Evolutionary conservation across 2,797 vertebrate species (phyloP).

Genomic region (Sebastes trivittatus): DNA sequence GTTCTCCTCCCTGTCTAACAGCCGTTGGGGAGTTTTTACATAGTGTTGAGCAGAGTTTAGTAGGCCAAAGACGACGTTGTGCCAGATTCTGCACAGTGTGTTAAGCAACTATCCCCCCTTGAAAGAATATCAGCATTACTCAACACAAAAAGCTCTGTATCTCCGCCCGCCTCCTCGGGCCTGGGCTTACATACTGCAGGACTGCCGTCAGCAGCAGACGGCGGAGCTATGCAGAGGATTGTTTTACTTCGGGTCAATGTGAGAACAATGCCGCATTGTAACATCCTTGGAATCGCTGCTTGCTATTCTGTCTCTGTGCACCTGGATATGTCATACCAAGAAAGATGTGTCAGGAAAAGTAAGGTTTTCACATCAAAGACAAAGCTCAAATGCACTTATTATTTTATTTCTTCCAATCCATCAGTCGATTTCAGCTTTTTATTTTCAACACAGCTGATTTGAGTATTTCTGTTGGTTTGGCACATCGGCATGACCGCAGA

Average conservation of each 20-base stretch:
- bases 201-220: constrained; percentile 54
- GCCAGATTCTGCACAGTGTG: constrained; percentile 67
- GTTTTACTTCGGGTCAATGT: constrained; percentile 58
- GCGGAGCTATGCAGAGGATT: constrained; percentile 43
- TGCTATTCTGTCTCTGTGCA: constrained; percentile 26
- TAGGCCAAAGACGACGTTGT: constrained; percentile 74
- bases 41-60: constrained; percentile 78
- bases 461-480: constrained; percentile 41
- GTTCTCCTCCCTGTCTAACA: constrained; percentile 43
- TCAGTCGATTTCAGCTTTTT: not conserved
- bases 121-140: constrained; percentile 72
- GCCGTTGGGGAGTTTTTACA: constrained; percentile 72
- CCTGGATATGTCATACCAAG: constrained; percentile 30
- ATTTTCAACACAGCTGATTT: constrained; percentile 13
- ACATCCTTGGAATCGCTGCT: constrained; percentile 26
- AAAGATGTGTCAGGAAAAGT: constrained; percentile 7
- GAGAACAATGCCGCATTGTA: constrained; percentile 71
- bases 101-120: constrained; percentile 70
- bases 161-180: constrained; percentile 49
- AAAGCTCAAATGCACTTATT: not conserved
- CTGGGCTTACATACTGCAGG: constrained; percentile 48
- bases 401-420: not conserved
- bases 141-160: constrained; percentile 62
- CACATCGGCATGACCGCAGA: constrained; percentile 32
- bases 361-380: constrained; percentile 37